These are phyloP conservation scores for Folsomia candida DNA, from an alignment of 2,888 invertebrate species.

Conservation along the genomic window DNA sequence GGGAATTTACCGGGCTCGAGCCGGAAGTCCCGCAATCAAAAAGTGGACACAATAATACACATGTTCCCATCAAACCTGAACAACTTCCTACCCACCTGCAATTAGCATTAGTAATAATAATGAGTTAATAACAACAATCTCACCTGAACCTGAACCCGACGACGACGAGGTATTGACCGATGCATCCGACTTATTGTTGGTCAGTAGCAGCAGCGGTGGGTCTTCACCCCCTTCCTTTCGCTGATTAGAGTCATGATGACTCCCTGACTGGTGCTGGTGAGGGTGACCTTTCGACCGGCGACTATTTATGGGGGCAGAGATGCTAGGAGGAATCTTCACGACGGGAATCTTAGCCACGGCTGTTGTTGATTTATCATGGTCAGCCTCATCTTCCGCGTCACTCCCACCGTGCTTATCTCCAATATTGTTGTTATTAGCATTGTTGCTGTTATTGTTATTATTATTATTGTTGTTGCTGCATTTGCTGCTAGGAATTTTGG, in stretches of 20 bases:
- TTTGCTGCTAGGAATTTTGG: conserved; percentile 23
- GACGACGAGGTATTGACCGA: conserved; percentile 36
- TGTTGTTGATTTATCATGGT: background rate
- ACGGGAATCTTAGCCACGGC: conserved; percentile 33
- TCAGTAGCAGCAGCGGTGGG: background rate
- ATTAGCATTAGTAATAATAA: background rate
- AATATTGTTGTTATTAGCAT: conserved; percentile 19
- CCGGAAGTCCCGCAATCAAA: background rate
- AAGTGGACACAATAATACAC: background rate
- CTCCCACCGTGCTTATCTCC: conserved; percentile 19
- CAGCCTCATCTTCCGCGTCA: conserved; percentile 9
- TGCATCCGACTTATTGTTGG: conserved; percentile 34
- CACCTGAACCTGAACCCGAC: too few species aligned
- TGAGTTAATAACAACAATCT: background rate
- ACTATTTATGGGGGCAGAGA: conserved; percentile 48
- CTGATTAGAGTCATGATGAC: conserved; percentile 31
- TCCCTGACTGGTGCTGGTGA: conserved; percentile 26
- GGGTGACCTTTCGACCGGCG: conserved; percentile 46
- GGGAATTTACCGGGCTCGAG: background rate
- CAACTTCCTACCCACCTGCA: background rate
- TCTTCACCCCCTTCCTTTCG: conserved; percentile 25
- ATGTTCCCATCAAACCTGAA: background rate
- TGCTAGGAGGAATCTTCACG: conserved; percentile 44
- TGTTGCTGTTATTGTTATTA: conserved; percentile 19
- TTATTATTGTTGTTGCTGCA: conserved; percentile 16